Percentiles rank a stretch among this genome's conserved stretches.
phyloP scores from a whole-genome alignment of 2,888 invertebrate species.

The Acleris emargana region DNA sequence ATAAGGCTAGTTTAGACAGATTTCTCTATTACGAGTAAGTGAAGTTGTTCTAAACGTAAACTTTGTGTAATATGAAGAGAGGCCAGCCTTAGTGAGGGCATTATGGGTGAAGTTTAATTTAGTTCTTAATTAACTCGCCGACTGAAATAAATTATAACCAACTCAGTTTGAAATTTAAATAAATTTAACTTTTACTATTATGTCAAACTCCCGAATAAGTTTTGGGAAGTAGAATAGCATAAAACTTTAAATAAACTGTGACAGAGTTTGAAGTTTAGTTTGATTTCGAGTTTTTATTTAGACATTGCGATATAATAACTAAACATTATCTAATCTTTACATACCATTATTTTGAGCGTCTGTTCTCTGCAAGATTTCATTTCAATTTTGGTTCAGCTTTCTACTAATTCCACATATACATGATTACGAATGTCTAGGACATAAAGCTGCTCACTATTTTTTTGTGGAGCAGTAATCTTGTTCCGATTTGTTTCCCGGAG shows the following conservation, averaged over 20 bases:
- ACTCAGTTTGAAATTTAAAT: constrained; percentile 11
- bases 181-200: constrained; percentile 14
- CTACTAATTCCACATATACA: no score
- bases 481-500: constrained; percentile 15
- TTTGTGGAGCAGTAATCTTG: no score
- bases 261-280: no score
- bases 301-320: no score
- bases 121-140: constrained; percentile 31
- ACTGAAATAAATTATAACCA: constrained; percentile 28
- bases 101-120: constrained; percentile 33
- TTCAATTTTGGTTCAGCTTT: no score
- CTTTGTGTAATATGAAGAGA: constrained; percentile 20
- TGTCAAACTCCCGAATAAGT: not conserved
- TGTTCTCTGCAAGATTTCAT: no score
- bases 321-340: no score
- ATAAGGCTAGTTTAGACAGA: not conserved
- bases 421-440: no score
- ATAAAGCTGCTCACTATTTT: no score
- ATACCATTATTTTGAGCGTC: no score
- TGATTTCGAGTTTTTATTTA: no score
- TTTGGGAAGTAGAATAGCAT: not conserved
- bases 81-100: constrained; percentile 4
- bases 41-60: constrained; percentile 19
- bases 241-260: no score
- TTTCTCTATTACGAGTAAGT: not conserved